Conservation (phyloP, 2,888 invertebrate genomes). For the Tribolium freemani region DNA sequence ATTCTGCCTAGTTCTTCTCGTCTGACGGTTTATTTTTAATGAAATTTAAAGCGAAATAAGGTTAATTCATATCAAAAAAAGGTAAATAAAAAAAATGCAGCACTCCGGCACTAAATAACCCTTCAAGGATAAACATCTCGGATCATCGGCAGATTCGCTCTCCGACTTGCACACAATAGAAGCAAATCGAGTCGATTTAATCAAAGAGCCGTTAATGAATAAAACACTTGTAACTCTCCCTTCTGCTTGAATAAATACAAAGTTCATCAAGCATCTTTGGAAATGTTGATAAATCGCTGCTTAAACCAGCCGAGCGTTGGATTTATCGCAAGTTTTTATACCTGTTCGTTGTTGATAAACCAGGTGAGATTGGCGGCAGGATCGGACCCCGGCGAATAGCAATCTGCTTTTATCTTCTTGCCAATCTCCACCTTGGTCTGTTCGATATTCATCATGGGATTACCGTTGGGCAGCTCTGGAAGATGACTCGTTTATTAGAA, state of each 20-base stretch:
- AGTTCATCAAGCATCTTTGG: no score
- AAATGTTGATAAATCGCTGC: not conserved
- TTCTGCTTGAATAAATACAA: no score
- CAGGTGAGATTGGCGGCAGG: conserved; percentile 69
- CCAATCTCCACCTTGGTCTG: conserved; percentile 68
- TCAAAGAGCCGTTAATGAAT: no score
- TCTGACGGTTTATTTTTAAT: no score
- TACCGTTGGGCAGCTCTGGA: conserved; percentile 65
- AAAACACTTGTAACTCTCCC: no score
- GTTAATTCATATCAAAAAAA: no score
- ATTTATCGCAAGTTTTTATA: conserved; percentile 14
- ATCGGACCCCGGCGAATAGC: conserved; percentile 65
- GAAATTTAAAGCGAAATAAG: no score
- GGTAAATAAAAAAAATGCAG: no score
- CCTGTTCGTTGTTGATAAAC: conserved; percentile 66
- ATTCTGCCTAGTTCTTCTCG: no score
- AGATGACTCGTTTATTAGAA: conserved; percentile 38
- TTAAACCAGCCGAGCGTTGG: not conserved
- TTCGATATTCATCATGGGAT: conserved; percentile 65
- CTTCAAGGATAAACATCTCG: not conserved
- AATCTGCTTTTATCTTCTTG: conserved; percentile 66
- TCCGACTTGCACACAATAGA: no score
- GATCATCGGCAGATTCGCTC: not conserved
- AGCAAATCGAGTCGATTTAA: no score
- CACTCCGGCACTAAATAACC: no score